Conservation (phyloP, 2,888 invertebrate genomes). For the Morpho achilles region DNA sequence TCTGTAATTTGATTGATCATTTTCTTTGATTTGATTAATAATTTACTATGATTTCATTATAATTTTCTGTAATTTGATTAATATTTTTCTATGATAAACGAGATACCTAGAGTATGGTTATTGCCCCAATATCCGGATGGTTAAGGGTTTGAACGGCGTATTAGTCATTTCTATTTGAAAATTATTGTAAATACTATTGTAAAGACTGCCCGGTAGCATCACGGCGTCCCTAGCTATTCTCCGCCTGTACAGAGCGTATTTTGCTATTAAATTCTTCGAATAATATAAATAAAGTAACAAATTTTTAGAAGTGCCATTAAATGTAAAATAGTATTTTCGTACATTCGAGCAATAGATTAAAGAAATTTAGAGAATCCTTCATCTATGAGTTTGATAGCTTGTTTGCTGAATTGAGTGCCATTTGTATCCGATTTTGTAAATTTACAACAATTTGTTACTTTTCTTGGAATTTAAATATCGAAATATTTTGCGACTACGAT, state of each 20-base stretch:
- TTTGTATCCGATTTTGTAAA: slow-evolving; percentile 6
- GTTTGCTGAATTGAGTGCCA: slow-evolving; percentile 13
- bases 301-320: slow-evolving; percentile 71
- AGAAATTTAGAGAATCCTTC: slow-evolving; percentile 27
- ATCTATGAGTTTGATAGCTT: slow-evolving; percentile 14
- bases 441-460: neutral
- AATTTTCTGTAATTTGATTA: no score
- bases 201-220: no score
- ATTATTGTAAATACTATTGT: no score
- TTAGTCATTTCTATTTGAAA: no score
- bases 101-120: no score
- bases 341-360: slow-evolving; percentile 53
- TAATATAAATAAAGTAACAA: slow-evolving; percentile 33
- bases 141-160: no score
- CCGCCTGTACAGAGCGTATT: slow-evolving; percentile 31
- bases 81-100: no score
- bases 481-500: no score
- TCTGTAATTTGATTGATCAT: no score
- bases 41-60: no score
- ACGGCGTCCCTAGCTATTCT: neutral
- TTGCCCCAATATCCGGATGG: no score
- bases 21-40: no score
- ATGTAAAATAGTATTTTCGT: slow-evolving; percentile 66
- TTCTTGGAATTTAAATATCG: neutral
- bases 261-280: slow-evolving; percentile 23